Base-by-base conservation (phyloP, 2,888 invertebrate species). In the Caenorhabditis japonica region DNA sequence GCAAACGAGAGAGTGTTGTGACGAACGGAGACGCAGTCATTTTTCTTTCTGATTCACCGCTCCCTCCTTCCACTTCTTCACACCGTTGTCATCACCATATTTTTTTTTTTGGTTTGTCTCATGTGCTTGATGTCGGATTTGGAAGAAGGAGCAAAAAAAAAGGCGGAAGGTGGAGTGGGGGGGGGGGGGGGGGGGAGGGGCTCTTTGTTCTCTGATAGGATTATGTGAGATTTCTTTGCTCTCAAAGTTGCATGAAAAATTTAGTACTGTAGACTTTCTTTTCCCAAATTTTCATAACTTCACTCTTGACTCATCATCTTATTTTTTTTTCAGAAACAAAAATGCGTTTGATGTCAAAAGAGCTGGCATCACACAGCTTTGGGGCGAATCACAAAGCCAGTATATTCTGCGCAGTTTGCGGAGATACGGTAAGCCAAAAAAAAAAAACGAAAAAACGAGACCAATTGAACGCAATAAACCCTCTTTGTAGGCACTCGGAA, bases 401-500 rank as follows among this genome's bases (percentile, higher is more conserved):
- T 53, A 59, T 72, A 23, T 66, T 41, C 38, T 72, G 72, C 64
- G 72, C 72, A 33, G 72, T 72, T 60, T 72, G 72, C 55, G 66
- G 64, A 27, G 72, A 72, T 72, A 72, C 72, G 60, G 72, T 72
- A 71, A 34, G 43, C 13, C 17, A n/a, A 21, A 19, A n/a, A 2
- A 7, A 33, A 12, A 38, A 33, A 17, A 38, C 5, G 13, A 13
- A n/a, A n/a, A n/a, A n/a, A n/a, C n/a, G n/a, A n/a, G n/a, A n/a
- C n/a, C n/a, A n/a, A n/a, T n/a, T n/a, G 5, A 30, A 30, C 10
- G 10, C 30, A 5, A 30, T 30, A 7, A 7, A 7, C 30, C 30
- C 5, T 30, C 7, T 38, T 43, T 66, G 7, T 64, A 81, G 81
- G 81, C 81, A 12, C 75, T 81, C 17, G 79, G 82, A n/a, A 78